Conservation (phyloP, 37 sponge, comb jelly and placozoan genomes). For the Petrosia ficiformis region DNA sequence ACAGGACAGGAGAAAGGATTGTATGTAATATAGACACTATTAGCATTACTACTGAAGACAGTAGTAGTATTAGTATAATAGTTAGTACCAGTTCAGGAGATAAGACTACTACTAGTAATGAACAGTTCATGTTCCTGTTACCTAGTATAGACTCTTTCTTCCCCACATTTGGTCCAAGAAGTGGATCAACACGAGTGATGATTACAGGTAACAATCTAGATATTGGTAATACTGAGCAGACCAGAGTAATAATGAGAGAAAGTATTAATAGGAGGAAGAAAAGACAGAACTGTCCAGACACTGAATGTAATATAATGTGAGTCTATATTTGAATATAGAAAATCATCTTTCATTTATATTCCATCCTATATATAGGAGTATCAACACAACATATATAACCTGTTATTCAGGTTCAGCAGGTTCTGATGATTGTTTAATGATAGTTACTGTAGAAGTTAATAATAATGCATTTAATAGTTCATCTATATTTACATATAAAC, state of each 20-base stretch:
- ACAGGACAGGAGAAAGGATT: slow-evolving; percentile 24
- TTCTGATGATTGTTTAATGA: background rate
- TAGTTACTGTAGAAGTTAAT: slow-evolving; percentile 18
- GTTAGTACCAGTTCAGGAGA: too few relatives aligned
- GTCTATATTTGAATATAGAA: background rate
- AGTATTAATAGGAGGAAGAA: background rate
- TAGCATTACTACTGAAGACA: background rate
- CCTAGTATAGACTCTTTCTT: slow-evolving; percentile 33
- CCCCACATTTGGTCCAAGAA: slow-evolving; percentile 70
- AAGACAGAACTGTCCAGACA: background rate
- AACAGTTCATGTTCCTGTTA: slow-evolving; percentile 8
- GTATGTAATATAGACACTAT: slow-evolving; percentile 23
- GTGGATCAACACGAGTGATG: slow-evolving; percentile 65
- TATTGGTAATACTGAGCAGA: slow-evolving; percentile 51
- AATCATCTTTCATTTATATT: background rate
- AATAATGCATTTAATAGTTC: background rate
- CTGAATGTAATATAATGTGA: slow-evolving; percentile 14
- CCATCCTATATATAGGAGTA: background rate
- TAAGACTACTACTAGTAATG: background rate
- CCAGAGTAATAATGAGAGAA: slow-evolving; percentile 28
- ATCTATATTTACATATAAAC: slow-evolving; percentile 30
- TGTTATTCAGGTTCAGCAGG: background rate
- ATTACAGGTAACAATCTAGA: slow-evolving; percentile 56
- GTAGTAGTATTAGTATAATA: background rate
- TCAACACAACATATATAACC: background rate